A percentile compares a stretch with the other conserved stretches of the same genome.
phyloP scores from a whole-genome alignment of 1,140 invertebrate species.

The Sitophilus oryzae region DNA sequence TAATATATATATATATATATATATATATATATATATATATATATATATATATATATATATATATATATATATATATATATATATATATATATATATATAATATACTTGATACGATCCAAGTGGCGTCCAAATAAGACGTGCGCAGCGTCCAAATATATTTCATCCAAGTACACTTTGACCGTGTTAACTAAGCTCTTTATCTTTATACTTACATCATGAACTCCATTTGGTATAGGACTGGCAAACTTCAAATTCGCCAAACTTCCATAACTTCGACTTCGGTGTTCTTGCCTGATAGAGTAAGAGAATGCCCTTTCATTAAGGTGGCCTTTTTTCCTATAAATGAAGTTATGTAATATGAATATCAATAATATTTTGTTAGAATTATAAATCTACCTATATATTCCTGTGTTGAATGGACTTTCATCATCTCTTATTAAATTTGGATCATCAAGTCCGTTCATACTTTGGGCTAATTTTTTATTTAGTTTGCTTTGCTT shows the following conservation, averaged over 20 bases:
- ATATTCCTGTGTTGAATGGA: constrained; percentile 78
- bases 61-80: too few relatives aligned
- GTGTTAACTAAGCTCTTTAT: too few relatives aligned
- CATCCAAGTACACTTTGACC: too few relatives aligned
- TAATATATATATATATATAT: too few relatives aligned
- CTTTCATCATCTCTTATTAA: constrained; percentile 57
- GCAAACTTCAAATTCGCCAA: constrained; percentile 80
- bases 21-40: too few relatives aligned
- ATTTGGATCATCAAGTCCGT: constrained; percentile 53
- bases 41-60: too few relatives aligned
- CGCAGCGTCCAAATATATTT: too few relatives aligned
- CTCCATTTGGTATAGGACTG: constrained; percentile 50
- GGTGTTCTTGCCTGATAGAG: constrained; percentile 86
- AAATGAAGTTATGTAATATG: constrained; percentile 1
- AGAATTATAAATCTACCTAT: constrained; percentile 42
- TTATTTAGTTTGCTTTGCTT: constrained; percentile 44
- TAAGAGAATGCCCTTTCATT: constrained; percentile 92
- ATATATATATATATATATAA: too few relatives aligned
- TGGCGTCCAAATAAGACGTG: too few relatives aligned
- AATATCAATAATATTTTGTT: neutral
- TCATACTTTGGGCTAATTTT: constrained; percentile 50
- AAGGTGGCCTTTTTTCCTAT: constrained; percentile 78
- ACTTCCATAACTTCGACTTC: constrained; percentile 83
- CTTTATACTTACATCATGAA: constrained; percentile 46
- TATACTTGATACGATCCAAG: too few relatives aligned